Evolutionary conservation across 2,113 vertebrate species (phyloP).

Genomic region (Isurus oxyrinchus): DNA sequence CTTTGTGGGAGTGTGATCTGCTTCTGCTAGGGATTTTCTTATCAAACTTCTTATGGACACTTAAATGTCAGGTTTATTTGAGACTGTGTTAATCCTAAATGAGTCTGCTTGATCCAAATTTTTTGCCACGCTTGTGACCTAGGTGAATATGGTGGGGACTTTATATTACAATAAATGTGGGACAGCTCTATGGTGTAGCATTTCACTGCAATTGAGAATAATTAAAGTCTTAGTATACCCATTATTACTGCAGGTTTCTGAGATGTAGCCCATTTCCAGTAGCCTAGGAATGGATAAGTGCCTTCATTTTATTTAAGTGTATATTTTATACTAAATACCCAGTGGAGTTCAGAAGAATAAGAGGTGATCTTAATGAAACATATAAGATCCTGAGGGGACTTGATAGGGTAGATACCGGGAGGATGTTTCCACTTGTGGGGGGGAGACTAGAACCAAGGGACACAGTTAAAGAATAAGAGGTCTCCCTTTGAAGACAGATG

Average conservation of each 20-base stretch:
- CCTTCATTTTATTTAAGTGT: neutral
- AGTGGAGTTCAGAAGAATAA: too few species aligned
- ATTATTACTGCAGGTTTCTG: neutral
- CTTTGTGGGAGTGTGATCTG: neutral
- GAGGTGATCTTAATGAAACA: too few species aligned
- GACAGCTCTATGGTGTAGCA: neutral
- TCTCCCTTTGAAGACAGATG: too few species aligned
- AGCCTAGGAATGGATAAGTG: neutral
- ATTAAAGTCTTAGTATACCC: neutral
- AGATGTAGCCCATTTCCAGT: neutral
- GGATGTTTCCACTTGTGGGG: too few species aligned
- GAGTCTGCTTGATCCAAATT: neutral
- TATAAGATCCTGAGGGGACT: too few species aligned
- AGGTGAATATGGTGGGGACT: neutral
- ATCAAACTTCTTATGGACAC: neutral
- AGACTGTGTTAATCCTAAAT: neutral
- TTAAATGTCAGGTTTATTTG: neutral
- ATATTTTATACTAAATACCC: neutral
- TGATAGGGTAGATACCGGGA: too few species aligned
- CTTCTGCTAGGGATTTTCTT: neutral
- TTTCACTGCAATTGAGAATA: neutral
- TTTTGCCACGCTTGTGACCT: neutral
- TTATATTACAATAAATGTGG: constrained; percentile 8
- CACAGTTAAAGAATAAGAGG: too few species aligned
- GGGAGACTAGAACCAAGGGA: too few species aligned